Conservation (phyloP, 1,140 invertebrate genomes). For the Mesaphorura yosii region DNA sequence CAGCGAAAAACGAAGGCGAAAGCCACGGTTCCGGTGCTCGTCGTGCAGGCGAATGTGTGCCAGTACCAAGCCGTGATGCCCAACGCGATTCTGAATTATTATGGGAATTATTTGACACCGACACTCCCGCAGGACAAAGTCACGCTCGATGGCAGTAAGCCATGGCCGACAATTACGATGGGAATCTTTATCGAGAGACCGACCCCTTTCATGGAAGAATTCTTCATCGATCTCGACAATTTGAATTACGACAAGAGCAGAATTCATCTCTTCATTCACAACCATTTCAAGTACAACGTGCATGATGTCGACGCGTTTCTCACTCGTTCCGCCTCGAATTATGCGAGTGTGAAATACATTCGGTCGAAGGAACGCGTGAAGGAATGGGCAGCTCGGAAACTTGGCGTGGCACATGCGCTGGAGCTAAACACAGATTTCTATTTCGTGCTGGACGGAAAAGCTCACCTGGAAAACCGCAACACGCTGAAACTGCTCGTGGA, state of each 20-base stretch:
- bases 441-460: slow-evolving; percentile 70
- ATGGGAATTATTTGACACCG: slow-evolving; percentile 1
- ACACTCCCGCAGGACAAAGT: slow-evolving; percentile 3
- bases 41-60: not conserved
- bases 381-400: slow-evolving; percentile 62
- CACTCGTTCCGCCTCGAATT: not conserved
- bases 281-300: not conserved
- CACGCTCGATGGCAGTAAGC: too few species aligned
- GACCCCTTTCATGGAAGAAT: slow-evolving; percentile 88
- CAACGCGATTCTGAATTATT: not conserved
- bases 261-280: slow-evolving; percentile 69
- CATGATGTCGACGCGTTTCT: not conserved
- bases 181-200: slow-evolving; percentile 70
- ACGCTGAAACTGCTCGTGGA: slow-evolving; percentile 64
- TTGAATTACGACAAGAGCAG: slow-evolving; percentile 78
- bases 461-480: slow-evolving; percentile 64
- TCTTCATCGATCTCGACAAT: slow-evolving; percentile 55
- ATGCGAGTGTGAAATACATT: slow-evolving; percentile 45
- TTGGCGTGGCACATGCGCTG: slow-evolving; percentile 67
- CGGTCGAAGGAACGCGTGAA: slow-evolving; percentile 51
- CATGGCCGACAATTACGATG: slow-evolving; percentile 65
- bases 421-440: slow-evolving; percentile 66
- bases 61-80: not conserved
- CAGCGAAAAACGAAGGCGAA: not conserved
- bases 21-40: not conserved